phyloP scores from a whole-genome alignment of 1,140 invertebrate species.

The Ceratoteleas bidentatus region DNA sequence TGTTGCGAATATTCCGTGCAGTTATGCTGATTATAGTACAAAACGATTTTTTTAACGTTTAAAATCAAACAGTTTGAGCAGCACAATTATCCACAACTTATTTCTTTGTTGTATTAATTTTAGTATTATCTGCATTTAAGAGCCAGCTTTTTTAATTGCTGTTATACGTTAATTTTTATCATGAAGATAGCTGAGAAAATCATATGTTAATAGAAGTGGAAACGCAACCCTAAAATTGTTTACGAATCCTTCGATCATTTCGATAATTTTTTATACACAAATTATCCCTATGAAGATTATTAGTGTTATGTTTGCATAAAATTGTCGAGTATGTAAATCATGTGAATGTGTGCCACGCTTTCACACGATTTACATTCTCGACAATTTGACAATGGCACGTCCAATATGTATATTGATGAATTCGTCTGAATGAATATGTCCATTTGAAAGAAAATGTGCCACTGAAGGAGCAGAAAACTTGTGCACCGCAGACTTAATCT shows the following conservation, averaged over 20 bases:
- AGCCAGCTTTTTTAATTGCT: not conserved
- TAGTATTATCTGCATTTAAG: constrained; percentile 8
- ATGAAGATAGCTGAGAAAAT: not conserved
- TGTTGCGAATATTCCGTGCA: constrained; percentile 34
- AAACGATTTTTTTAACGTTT: constrained; percentile 45
- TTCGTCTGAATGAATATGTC: constrained; percentile 50
- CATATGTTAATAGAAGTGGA: not conserved
- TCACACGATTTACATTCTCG: too few species aligned
- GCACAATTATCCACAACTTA: constrained; percentile 24
- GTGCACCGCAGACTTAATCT: constrained; percentile 51
- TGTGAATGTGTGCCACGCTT: too few species aligned
- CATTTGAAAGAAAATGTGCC: constrained; percentile 55
- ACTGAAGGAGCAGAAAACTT: constrained; percentile 60
- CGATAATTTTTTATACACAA: too few species aligned
- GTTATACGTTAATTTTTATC: not conserved
- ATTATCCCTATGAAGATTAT: too few species aligned
- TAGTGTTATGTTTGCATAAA: too few species aligned
- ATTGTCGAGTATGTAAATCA: too few species aligned
- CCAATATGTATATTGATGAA: constrained; percentile 21
- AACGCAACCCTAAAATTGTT: too few species aligned
- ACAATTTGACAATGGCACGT: constrained; percentile 10
- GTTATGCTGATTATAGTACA: constrained; percentile 48
- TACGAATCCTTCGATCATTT: too few species aligned
- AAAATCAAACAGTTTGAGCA: constrained; percentile 32
- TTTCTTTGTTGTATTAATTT: constrained; percentile 25